Evolutionary conservation across 64 coral and sea anemone genomes (phyloP).

Genomic region (Montipora sp.): DNA sequence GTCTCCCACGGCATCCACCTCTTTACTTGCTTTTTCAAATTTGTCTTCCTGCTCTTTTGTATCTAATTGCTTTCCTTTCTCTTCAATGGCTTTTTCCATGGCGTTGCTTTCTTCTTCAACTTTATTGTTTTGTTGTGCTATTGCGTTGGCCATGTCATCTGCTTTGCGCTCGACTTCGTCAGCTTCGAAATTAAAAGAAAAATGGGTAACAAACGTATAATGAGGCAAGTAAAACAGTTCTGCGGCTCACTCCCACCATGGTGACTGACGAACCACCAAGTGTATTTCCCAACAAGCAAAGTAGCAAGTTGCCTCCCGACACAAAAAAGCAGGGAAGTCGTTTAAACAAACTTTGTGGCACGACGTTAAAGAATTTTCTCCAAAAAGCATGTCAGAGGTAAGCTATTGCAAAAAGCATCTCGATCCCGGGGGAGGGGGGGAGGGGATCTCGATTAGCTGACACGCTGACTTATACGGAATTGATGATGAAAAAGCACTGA

Average conservation of each 20-base stretch:
- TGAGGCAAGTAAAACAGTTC: too few relatives aligned
- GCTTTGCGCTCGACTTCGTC: constrained; percentile 56
- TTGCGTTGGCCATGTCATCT: constrained; percentile 50
- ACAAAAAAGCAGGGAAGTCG: too few relatives aligned
- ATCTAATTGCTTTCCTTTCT: constrained; percentile 49
- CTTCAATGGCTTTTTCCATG: constrained; percentile 64
- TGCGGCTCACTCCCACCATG: neutral
- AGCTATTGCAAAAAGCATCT: too few relatives aligned
- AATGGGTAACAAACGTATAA: neutral
- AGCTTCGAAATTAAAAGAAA: constrained; percentile 5
- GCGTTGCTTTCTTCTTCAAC: constrained; percentile 63
- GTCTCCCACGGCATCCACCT: constrained; percentile 38
- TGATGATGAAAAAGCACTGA: too few relatives aligned
- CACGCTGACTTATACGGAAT: too few relatives aligned
- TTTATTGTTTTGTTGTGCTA: constrained; percentile 58
- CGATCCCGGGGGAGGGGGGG: too few relatives aligned
- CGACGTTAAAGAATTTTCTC: too few relatives aligned
- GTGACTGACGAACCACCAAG: neutral
- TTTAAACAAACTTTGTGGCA: too few relatives aligned
- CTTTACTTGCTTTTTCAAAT: constrained; percentile 70
- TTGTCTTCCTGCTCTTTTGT: constrained; percentile 47
- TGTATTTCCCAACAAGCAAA: too few relatives aligned
- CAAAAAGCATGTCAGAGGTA: too few relatives aligned
- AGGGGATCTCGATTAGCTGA: too few relatives aligned
- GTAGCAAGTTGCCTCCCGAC: too few relatives aligned